These are phyloP conservation scores for Cyprinodon tularosa DNA, from an alignment of 2,113 vertebrate species.

Conservation along the genomic window DNA sequence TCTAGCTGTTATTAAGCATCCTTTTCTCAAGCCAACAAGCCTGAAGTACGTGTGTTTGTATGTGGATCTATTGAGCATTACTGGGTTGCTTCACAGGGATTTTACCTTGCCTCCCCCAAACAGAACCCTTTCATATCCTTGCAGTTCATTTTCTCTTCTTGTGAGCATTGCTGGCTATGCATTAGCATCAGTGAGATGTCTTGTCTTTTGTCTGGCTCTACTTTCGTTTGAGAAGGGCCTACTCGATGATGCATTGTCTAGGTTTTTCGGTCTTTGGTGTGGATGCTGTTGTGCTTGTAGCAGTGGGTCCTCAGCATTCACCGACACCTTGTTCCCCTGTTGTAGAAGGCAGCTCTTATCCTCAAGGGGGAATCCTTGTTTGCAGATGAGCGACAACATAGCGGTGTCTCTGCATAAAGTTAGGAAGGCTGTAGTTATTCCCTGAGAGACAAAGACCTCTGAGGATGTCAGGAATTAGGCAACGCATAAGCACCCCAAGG, in stretches of 20 bases:
- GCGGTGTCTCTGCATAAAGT: constrained; percentile 54
- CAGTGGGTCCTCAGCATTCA: constrained; percentile 30
- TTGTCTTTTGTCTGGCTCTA: constrained; percentile 38
- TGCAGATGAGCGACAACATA: constrained; percentile 67
- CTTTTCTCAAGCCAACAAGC: constrained; percentile 58
- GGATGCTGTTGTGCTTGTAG: constrained; percentile 31
- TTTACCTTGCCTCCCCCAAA: constrained; percentile 59
- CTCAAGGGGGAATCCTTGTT: constrained; percentile 62
- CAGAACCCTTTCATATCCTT: constrained; percentile 61
- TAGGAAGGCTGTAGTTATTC: constrained; percentile 35
- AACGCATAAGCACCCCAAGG: constrained; percentile 55
- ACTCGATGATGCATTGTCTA: constrained; percentile 37
- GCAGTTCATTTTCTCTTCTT: constrained; percentile 56
- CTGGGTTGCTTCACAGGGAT: constrained; percentile 61
- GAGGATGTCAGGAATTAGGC: constrained; percentile 74
- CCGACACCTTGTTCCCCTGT: constrained; percentile 42
- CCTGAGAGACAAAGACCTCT: constrained; percentile 46
- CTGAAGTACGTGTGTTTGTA: constrained; percentile 46
- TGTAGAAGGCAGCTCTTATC: constrained; percentile 43
- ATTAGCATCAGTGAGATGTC: constrained; percentile 67
- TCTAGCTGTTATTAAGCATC: constrained; percentile 67
- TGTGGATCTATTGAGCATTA: constrained; percentile 63
- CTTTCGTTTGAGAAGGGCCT: constrained; percentile 51
- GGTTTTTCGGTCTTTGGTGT: constrained; percentile 33
- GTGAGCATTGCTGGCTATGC: constrained; percentile 59